These are phyloP conservation scores for Nephila pilipes DNA, from an alignment of 1,140 invertebrate genomes.

Conservation along the genomic window DNA sequence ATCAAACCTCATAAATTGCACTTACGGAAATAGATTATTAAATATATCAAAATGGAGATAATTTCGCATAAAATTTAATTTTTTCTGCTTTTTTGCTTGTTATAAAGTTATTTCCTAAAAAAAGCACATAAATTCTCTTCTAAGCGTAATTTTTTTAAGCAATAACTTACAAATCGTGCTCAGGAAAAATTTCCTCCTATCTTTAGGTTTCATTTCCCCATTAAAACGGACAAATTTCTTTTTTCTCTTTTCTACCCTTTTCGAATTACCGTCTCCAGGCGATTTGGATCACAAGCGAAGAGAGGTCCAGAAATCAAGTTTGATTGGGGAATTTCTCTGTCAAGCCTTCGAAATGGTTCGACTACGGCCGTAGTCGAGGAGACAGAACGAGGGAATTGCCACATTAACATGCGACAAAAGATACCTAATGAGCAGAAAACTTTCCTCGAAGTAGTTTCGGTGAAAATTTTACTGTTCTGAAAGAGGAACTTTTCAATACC, in stretches of 20 bases:
- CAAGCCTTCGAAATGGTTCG: not conserved
- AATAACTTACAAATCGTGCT: not conserved
- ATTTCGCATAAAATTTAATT: not conserved
- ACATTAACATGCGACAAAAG: slow-evolving; percentile 73
- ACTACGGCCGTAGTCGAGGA: not conserved
- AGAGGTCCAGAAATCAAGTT: slow-evolving; percentile 12
- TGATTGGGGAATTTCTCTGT: not conserved
- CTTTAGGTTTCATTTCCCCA: slow-evolving; percentile 34
- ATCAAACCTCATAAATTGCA: not conserved
- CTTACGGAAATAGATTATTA: not conserved
- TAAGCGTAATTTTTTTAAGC: not conserved
- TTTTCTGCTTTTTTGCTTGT: not conserved
- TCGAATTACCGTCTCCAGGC: not conserved
- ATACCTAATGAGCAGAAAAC: slow-evolving; percentile 64
- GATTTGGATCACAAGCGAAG: not conserved
- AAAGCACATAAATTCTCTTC: not conserved
- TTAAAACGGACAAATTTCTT: slow-evolving; percentile 27
- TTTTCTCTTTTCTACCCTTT: not conserved
- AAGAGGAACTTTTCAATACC: slow-evolving; percentile 46
- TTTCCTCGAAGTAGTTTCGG: slow-evolving; percentile 43
- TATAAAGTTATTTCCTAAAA: not conserved
- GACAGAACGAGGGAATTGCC: slow-evolving; percentile 42
- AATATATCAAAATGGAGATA: not conserved
- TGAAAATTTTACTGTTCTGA: slow-evolving; percentile 51
- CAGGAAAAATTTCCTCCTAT: not conserved